Conservation (phyloP, 2,888 invertebrate species). For the Epinotia demarniana region DNA sequence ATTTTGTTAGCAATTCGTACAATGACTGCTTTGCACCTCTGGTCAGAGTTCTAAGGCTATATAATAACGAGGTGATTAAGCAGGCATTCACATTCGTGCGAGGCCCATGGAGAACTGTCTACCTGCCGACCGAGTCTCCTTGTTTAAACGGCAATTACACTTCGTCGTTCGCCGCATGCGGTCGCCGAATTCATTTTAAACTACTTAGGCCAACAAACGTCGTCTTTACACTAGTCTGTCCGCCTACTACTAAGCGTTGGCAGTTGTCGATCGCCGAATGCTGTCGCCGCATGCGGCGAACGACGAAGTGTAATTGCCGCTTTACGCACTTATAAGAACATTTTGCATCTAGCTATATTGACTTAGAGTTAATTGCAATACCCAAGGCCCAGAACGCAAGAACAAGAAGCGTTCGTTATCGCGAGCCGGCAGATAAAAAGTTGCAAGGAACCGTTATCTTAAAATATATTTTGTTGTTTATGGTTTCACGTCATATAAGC, state of each 20-base stretch:
- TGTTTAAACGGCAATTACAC: too few relatives aligned
- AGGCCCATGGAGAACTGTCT: slow-evolving; percentile 29
- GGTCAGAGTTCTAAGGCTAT: slow-evolving; percentile 61
- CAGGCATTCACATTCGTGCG: slow-evolving; percentile 18
- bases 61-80: slow-evolving; percentile 56
- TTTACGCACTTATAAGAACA: not conserved
- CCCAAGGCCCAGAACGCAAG: slow-evolving; percentile 5
- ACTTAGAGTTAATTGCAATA: slow-evolving; percentile 15
- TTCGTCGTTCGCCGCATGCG: too few relatives aligned
- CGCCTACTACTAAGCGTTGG: too few relatives aligned
- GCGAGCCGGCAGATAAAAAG: slow-evolving; percentile 35
- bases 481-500: slow-evolving; percentile 34
- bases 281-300: too few relatives aligned
- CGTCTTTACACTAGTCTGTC: too few relatives aligned
- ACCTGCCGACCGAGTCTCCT: slow-evolving; percentile 10
- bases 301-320: too few relatives aligned
- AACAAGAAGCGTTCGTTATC: slow-evolving; percentile 10
- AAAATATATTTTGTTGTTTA: slow-evolving; percentile 41
- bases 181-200: too few relatives aligned
- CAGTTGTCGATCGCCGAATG: too few relatives aligned
- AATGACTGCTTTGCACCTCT: slow-evolving; percentile 69
- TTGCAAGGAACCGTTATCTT: slow-evolving; percentile 36
- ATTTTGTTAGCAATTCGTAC: slow-evolving; percentile 80
- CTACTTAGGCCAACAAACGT: too few relatives aligned
- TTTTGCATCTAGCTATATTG: not conserved